These are phyloP conservation scores for Gastrophysa polygoni DNA, from an alignment of 2,888 invertebrate species.

Conservation along the genomic window DNA sequence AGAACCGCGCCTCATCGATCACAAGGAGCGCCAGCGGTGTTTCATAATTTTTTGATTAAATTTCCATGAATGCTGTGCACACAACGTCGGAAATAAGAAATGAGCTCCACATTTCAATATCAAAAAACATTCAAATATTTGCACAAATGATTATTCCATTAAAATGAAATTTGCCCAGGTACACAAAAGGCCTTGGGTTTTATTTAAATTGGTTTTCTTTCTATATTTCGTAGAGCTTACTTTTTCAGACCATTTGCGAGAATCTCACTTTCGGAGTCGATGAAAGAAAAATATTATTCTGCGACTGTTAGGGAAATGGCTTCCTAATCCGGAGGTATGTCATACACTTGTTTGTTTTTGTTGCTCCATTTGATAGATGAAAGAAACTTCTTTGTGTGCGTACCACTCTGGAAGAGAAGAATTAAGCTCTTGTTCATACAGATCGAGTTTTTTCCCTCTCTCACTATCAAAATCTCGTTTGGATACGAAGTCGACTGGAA, in stretches of 20 bases:
- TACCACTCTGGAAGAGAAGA: neutral
- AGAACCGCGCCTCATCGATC: slow-evolving; percentile 47
- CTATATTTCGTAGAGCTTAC: slow-evolving; percentile 45
- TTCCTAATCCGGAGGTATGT: slow-evolving; percentile 36
- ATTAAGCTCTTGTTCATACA: neutral
- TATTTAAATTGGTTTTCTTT: slow-evolving; percentile 52
- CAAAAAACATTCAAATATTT: slow-evolving; percentile 61
- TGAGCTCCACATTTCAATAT: slow-evolving; percentile 58
- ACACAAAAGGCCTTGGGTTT: slow-evolving; percentile 45
- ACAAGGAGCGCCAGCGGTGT: slow-evolving; percentile 49
- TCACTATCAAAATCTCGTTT: too few species aligned
- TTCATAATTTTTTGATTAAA: slow-evolving; percentile 59
- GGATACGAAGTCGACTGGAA: too few species aligned
- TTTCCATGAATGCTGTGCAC: slow-evolving; percentile 56
- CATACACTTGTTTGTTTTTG: slow-evolving; percentile 43
- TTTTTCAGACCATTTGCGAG: slow-evolving; percentile 44
- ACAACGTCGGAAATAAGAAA: slow-evolving; percentile 54
- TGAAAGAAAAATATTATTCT: slow-evolving; percentile 57
- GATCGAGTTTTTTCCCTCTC: too few species aligned
- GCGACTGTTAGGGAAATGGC: slow-evolving; percentile 41
- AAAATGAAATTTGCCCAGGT: slow-evolving; percentile 61
- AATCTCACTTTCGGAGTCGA: slow-evolving; percentile 47
- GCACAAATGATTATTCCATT: slow-evolving; percentile 62
- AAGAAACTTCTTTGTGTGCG: neutral
- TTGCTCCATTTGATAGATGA: slow-evolving; percentile 32